A percentile compares a stretch with the other conserved stretches of the same genome.
phyloP scores from a whole-genome alignment of 1,140 invertebrate genomes.

The Polypedilum vanderplanki region DNA sequence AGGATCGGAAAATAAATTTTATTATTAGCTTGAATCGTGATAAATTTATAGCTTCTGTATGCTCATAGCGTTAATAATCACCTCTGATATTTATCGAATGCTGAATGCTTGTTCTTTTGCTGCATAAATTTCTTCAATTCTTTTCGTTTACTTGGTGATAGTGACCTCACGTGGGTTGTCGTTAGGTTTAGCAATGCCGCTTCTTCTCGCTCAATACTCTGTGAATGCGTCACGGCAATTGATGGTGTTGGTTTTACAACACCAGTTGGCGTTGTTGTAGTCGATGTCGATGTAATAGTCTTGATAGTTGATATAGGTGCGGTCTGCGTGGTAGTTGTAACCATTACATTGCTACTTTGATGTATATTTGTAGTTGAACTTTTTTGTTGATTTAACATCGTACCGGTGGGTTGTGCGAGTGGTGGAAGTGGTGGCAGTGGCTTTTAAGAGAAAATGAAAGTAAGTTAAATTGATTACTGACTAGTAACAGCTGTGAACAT shows the following conservation, averaged over 20 bases:
- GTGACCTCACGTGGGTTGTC: not conserved
- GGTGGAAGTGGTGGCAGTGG: conserved; percentile 10
- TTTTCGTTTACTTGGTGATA: not conserved
- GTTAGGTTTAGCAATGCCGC: not conserved
- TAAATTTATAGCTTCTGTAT: not conserved
- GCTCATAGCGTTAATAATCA: not conserved
- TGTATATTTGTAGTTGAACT: not conserved
- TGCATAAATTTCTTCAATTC: conserved; percentile 21
- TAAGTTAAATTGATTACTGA: too few species aligned
- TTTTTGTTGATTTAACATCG: not conserved
- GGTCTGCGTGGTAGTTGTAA: conserved; percentile 1
- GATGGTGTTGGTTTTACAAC: conserved; percentile 29
- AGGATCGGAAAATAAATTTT: too few species aligned
- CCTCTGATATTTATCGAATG: conserved; percentile 4
- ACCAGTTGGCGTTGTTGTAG: not conserved
- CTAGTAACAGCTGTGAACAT: too few species aligned
- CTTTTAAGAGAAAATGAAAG: conserved; percentile 25
- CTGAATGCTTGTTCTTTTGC: not conserved
- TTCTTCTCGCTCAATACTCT: conserved; percentile 28
- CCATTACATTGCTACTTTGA: not conserved
- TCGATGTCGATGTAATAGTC: not conserved
- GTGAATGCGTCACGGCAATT: conserved; percentile 30
- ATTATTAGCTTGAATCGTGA: not conserved
- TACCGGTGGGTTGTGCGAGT: not conserved
- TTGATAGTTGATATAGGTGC: not conserved